Evolutionary conservation across 2,888 invertebrate species (phyloP), one percentile per base, ranked within the genome.

Genomic region (Mongoloraphidia duomilia): DNA sequence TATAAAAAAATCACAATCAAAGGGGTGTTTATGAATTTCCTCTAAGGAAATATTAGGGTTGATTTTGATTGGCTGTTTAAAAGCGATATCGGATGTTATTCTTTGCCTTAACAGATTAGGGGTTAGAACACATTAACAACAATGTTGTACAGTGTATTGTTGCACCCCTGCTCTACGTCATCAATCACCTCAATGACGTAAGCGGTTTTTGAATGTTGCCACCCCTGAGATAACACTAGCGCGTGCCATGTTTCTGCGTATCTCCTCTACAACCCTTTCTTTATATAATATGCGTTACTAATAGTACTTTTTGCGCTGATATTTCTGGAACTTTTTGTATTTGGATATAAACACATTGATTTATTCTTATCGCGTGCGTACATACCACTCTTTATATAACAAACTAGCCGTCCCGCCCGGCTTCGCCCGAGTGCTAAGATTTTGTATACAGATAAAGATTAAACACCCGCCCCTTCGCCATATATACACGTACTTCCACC

Each of bases 61-160:
- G 38, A 36, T 41, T 48, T 41, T 48, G 48, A 48, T 48, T 48
- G 48, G 48, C 37, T 48, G 33, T 41, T 48, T 26, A 41, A 42
- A 40, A 48, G 40, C 38, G 14, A 43, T 42, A 41, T 43, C 13
- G 14, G 48, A 48, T 46, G 46, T 37, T 46, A 42, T 42, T 44
- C 26, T 26, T 26, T 26, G 26, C 26, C 53, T 52, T 53, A 53
- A 53, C 54, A 53, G 56, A 58, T 57, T 57, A 56, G 56, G 56
- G 56, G 56, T 54, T 54, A 53, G 50, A 53, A 43, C 50, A 52
- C 53, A 53, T 53, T 56, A 54, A 52, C 56, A 54, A 55, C 56
- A 56, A 57, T 54, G 53, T 55, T 14, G 34, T 10, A 12, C 36
- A 38, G 43, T 26, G 26, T 53, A 47, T 47, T 52, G 48, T 52